Conservation (phyloP, 2,113 vertebrate genomes). For the Atlantisia rogersi region DNA sequence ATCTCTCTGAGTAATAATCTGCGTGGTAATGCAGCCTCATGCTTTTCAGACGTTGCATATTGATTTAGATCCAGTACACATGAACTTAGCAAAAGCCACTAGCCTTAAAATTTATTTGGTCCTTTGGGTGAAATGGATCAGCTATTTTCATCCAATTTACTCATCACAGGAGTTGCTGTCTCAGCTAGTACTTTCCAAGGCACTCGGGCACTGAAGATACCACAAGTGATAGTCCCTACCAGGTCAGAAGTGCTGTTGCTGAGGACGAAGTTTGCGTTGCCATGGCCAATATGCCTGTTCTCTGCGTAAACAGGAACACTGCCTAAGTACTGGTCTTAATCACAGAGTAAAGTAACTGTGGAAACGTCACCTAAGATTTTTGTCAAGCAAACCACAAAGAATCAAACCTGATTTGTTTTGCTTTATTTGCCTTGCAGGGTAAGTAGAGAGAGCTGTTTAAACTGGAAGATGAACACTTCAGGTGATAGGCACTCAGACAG, state of each 20-base stretch:
- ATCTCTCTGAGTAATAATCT: neutral
- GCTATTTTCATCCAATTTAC: neutral
- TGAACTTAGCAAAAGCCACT: neutral
- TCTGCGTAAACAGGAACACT: neutral
- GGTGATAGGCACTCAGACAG: neutral
- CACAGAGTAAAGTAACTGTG: neutral
- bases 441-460: neutral
- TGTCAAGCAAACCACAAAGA: neutral
- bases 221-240: neutral
- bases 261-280: neutral
- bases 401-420: neutral
- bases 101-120: neutral
- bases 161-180: neutral
- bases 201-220: neutral
- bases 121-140: neutral
- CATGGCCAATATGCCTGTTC: neutral
- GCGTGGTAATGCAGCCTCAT: neutral
- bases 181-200: neutral
- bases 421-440: neutral
- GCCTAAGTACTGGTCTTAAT: neutral
- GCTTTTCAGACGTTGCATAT: neutral
- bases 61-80: neutral
- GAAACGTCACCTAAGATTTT: neutral
- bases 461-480: neutral
- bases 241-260: neutral